Evolutionary conservation across 1,140 invertebrate species (phyloP), one percentile per base, ranked within the genome.

Genomic region (Aphidius gifuensis): DNA sequence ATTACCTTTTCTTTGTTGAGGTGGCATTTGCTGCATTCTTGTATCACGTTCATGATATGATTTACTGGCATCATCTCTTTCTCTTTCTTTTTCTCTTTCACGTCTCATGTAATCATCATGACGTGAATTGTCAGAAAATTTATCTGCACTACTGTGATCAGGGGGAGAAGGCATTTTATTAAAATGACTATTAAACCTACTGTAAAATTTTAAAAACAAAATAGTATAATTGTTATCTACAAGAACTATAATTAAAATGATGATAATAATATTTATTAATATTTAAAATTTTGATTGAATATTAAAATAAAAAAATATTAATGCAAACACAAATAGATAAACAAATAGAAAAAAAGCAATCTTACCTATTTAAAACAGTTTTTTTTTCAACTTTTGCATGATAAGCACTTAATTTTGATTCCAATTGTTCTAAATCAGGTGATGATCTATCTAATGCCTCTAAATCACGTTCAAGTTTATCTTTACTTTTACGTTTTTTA

Each of bases 331-430:
- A 16, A 16, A 16, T 16, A 16, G 16, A 16, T 16, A 16, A 16
- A 16, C 16, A 16, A 16, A 16, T 16, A 16, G 16, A 62, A 42
- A 68, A 68, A n/a, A 39, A 68, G 43, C 8, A 64, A 60, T 49
- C 53, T 65, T 45, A 68, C 72, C 69, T 76, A 83, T 82, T 79
- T 5, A 82, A 72, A 2, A 82, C 82, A 21, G 81, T 82, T 71
- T 88, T 87, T 79, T 91, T 90, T 68, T 91, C 89, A 61, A 91
- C 84, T 80, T 89, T 87, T 40, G 88, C 86, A 78, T 91, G 90
- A 77, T 91, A 91, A 56, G 89, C 89, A 77, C 79, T 87, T 64
- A 92, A 80, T 73, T 90, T 91, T 5, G 87, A 88, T 74, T 91
- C 88, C 59, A 91, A 76, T 70, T 91, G 89, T 70, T 90, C 89